Evolutionary conservation across 2,797 vertebrate species (phyloP).

Genomic region (Varecia variegata): DNA sequence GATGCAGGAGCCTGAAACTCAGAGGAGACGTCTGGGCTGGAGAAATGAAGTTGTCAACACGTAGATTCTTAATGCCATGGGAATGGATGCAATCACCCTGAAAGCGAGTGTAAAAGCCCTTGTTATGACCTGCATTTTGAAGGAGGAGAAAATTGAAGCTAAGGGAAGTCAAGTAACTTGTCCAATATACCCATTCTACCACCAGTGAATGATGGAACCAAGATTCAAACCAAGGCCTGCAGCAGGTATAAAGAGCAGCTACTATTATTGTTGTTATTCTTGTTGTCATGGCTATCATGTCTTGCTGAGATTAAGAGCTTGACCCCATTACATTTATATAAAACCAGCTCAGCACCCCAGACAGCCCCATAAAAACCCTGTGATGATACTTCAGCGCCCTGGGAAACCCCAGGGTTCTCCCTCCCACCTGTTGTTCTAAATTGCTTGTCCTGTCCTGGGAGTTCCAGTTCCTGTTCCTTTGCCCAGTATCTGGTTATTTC

Average conservation of each 20-base stretch:
- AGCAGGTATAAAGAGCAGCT: neutral
- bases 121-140: neutral
- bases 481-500: slow-evolving; percentile 53
- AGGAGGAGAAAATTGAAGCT: neutral
- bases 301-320: slow-evolving; percentile 47
- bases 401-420: slow-evolving; percentile 35
- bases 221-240: neutral
- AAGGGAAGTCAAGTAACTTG: neutral
- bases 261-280: neutral
- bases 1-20: neutral
- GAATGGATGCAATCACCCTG: neutral
- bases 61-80: neutral
- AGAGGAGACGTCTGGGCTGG: neutral
- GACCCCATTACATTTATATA: slow-evolving; percentile 29
- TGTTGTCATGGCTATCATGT: neutral
- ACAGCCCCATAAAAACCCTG: neutral
- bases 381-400: neutral
- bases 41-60: neutral
- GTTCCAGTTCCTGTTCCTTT: slow-evolving; percentile 5
- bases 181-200: neutral
- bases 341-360: slow-evolving; percentile 35
- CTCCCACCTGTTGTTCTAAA: slow-evolving; percentile 17
- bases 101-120: neutral
- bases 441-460: neutral
- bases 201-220: neutral